Evolutionary conservation across 2,888 invertebrate species (phyloP).

Genomic region (Microplitis manilae): DNA sequence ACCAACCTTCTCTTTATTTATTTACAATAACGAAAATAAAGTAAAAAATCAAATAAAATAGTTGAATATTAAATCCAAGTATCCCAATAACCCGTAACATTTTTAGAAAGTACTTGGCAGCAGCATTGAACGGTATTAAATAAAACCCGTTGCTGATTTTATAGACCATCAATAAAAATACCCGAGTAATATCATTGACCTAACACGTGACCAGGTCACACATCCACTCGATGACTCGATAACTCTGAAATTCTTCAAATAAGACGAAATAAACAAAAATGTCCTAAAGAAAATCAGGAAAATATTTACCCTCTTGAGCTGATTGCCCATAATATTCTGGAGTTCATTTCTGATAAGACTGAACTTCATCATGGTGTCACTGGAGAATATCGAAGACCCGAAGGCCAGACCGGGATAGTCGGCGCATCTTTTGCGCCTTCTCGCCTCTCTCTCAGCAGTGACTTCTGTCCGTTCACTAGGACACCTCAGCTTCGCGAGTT

Average conservation of each 20-base stretch:
- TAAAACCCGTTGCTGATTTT: background rate
- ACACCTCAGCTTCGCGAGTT: slow-evolving; percentile 88
- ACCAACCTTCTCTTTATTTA: background rate
- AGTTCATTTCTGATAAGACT: slow-evolving; percentile 96
- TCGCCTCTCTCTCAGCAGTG: slow-evolving; percentile 86
- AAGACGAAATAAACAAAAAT: background rate
- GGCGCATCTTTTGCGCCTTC: slow-evolving; percentile 84
- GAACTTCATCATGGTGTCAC: slow-evolving; percentile 98
- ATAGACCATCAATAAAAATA: no score
- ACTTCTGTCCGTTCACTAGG: slow-evolving; percentile 92
- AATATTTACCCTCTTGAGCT: slow-evolving; percentile 93
- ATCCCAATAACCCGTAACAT: background rate
- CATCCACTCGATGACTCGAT: no score
- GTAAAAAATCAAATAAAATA: background rate
- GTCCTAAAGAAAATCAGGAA: background rate
- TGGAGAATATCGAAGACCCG: slow-evolving; percentile 93
- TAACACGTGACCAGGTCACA: no score
- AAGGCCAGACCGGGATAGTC: slow-evolving; percentile 95
- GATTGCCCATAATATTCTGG: slow-evolving; percentile 97
- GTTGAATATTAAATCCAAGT: background rate
- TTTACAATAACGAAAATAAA: background rate
- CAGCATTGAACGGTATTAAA: background rate
- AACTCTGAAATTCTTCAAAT: background rate
- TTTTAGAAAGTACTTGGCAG: background rate
- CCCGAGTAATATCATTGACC: no score